Percentiles rank a stretch among this genome's conserved stretches.
phyloP scores from a whole-genome alignment of 2,797 vertebrate species.

The Enteromius afrohamiltoni region DNA sequence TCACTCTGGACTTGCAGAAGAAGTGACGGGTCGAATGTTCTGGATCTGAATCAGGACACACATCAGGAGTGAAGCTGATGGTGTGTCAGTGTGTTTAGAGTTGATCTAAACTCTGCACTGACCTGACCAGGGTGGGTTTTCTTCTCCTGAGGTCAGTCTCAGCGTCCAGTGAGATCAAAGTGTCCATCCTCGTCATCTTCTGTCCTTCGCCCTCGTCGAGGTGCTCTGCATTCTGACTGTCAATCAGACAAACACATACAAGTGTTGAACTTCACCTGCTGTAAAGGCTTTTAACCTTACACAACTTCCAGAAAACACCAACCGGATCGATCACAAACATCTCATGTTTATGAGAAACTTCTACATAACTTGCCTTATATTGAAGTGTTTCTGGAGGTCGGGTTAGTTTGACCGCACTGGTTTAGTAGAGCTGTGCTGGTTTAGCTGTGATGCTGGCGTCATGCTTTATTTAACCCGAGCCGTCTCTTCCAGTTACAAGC shows the following conservation, averaged over 20 bases:
- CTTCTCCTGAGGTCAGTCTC: constrained; percentile 62
- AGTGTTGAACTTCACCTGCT: no score
- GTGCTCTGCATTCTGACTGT: constrained; percentile 70
- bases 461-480: constrained; percentile 1
- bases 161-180: constrained; percentile 45
- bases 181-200: constrained; percentile 21
- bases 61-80: neutral
- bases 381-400: neutral
- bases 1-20: constrained; percentile 77
- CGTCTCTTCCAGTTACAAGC: neutral
- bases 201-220: constrained; percentile 60
- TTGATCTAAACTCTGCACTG: neutral
- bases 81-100: neutral
- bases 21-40: constrained; percentile 82
- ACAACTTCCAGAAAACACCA: neutral
- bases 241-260: neutral
- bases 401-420: neutral
- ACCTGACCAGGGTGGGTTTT: constrained; percentile 72
- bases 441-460: neutral
- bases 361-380: neutral
- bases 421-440: neutral
- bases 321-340: neutral
- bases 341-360: no score
- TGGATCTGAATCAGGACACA: constrained; percentile 64
- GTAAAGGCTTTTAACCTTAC: no score